Conservation (phyloP, 2,888 invertebrate genomes). For the Salticus scenicus region DNA sequence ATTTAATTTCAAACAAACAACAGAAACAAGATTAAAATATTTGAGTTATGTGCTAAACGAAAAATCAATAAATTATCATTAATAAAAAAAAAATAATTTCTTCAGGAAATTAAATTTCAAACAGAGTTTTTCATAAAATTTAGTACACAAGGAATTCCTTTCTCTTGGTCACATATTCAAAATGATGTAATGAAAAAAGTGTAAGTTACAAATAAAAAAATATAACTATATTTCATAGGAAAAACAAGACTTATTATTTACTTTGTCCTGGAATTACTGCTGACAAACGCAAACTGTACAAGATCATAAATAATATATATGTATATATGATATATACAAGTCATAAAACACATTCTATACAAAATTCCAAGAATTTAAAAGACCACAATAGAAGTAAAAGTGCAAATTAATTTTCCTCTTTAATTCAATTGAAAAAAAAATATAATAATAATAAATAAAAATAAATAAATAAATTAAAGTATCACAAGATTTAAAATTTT, state of each 20-base stretch:
- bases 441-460: no score
- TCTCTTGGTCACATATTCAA: neutral
- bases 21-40: no score
- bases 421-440: no score
- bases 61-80: no score
- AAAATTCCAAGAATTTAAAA: constrained; percentile 53
- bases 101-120: neutral
- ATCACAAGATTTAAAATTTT: no score
- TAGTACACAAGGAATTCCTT: neutral
- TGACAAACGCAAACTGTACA: constrained; percentile 54
- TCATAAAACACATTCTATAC: constrained; percentile 31
- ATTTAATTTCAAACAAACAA: no score
- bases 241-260: constrained; percentile 1
- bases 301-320: constrained; percentile 58
- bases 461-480: no score
- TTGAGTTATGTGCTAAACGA: no score
- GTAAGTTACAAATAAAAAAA: neutral
- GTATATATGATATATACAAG: constrained; percentile 13
- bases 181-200: neutral
- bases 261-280: constrained; percentile 29
- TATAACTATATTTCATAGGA: neutral
- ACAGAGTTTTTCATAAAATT: neutral
- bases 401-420: no score
- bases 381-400: constrained; percentile 13
- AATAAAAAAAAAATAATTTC: no score